A percentile compares a stretch with the other conserved stretches of the same genome.
Evolutionary conservation across 1,140 invertebrate genomes (phyloP).

Genomic region (Aphelenchoides fujianensis): DNA sequence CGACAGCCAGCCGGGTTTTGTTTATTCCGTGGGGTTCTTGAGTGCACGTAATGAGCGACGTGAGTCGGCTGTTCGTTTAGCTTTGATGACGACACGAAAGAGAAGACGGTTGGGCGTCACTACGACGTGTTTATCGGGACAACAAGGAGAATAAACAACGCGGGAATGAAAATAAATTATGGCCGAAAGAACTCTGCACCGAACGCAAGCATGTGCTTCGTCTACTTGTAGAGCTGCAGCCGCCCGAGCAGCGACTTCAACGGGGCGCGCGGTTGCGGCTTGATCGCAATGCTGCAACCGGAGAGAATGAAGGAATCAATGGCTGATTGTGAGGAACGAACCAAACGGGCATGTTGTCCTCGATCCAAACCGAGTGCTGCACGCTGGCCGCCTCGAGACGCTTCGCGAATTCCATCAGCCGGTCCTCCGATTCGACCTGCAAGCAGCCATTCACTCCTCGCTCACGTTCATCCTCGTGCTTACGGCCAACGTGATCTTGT

Average conservation of each 20-base stretch:
- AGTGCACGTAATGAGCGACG: too few species aligned
- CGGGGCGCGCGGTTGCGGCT: conserved; percentile 67
- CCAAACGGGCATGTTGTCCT: conserved; percentile 93
- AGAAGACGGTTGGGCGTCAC: not conserved
- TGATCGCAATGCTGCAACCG: conserved; percentile 79
- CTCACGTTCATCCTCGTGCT: not conserved
- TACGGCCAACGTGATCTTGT: conserved; percentile 28
- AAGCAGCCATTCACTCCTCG: not conserved
- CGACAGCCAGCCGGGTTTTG: too few species aligned
- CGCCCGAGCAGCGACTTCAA: conserved; percentile 11
- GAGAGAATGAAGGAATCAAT: too few species aligned
- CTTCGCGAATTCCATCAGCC: conserved; percentile 70
- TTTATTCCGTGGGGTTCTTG: too few species aligned
- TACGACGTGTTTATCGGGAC: not conserved
- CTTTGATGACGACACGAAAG: not conserved
- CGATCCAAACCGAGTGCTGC: conserved; percentile 87
- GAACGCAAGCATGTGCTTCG: not conserved
- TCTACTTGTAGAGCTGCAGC: conserved; percentile 17
- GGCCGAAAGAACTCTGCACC: too few species aligned
- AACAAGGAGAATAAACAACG: too few species aligned
- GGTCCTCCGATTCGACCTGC: conserved; percentile 73
- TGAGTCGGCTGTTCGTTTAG: too few species aligned
- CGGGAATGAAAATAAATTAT: conserved; percentile 3
- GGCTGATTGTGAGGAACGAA: too few species aligned
- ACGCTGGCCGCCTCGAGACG: conserved; percentile 73